Base-by-base conservation (phyloP, 2,113 vertebrate genomes). In the Engraulis encrasicolus region DNA sequence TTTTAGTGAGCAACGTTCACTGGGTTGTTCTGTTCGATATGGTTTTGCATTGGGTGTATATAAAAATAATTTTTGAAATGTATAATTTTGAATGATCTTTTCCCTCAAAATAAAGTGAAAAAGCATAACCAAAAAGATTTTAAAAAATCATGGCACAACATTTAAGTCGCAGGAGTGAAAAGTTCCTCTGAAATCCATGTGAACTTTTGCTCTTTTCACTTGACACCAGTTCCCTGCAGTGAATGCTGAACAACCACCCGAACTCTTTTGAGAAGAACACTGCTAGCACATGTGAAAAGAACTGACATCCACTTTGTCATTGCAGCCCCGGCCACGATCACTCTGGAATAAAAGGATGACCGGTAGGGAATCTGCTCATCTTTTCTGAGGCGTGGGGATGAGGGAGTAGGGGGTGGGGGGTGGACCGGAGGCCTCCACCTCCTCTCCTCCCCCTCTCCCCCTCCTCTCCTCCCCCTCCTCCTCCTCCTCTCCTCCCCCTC, bases 251-350 rank as follows among this genome's bases (percentile, higher is more conserved):
- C n/a, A n/a, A n/a, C n/a, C n/a, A n/a, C n/a, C 85, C 54, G 40
- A 66, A 36, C 38, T 31, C 45, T 9, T 81, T 84, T 90, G 37
- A 79, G 81, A n/a, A 84, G 80, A 79, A 78, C 45, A 17, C 20
- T n/a, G 27, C 78, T 54, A 40, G 79, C 40, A 52, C 38, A 48
- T 66, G 82, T 86, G 54, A 85, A 79, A 74, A 87, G 45, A 82
- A 86, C 38, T 90, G 90, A 89, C 87, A 89, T 89, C 87, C 66
- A 89, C 84, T 84, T 85, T 87, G 85, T 87, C 84, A 86, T 4
- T 31, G 18, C 45, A 81, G 82, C 58, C 61, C 78, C 50, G 71
- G 81, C 80, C 54, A 84, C 58, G 66, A 80, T 79, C 45, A 7
- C 19, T 9, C 23, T 83, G 84, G 82, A 90, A 45, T n/a, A n/a